Evolutionary conservation across 2,797 vertebrate genomes (phyloP), one percentile per base, ranked within the genome.

Genomic region (Synaphobranchus kaupii): DNA sequence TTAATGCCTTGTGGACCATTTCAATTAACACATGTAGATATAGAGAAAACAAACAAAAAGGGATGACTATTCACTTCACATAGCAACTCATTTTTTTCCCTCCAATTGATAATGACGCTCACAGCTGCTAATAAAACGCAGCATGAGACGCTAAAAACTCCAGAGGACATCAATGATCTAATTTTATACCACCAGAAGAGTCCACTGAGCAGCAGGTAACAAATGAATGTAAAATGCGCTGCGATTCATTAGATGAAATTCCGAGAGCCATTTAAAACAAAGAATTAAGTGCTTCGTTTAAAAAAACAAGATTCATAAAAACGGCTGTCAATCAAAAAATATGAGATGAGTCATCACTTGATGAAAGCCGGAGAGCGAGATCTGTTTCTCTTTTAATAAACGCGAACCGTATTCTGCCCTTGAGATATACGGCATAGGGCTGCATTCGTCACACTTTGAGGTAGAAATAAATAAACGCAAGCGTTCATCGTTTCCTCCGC

Each of bases 101-200:
- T 34, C 63, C 48, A 8, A 15, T 56, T 63, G 85, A 52, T 87
- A 81, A 83, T 22, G 22, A 13, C 81, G 73, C 84, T 47, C 86
- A 80, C 68, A 48, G 7, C 52, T 58, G 50, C 86, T 84, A 87
- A 87, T 78, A 66, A 87, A 87, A 73, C 86, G 22, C 87, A 84
- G 83, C 87, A 60, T 85, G 87, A 47, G 82, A 87, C 28, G 47
- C 34, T 80, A 85, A 84, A 47, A n/a, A 17, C 44, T 80, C 52
- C 20, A 54, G 39, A 54, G 34, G 78, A 34, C n/a, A 25, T 44
- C 47, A 84, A 84, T 60, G 47, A 58, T 63, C 54, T 78, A 28
- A 66, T 87, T 87, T 87, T 60, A 84, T 44, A 60, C 22, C 83
- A 85, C 47, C 66, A 44, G 20, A 47, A 39, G 34, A 83, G 76